phyloP scores from a whole-genome alignment of 2,797 vertebrate species.

The Acestrorhynchus altus region DNA sequence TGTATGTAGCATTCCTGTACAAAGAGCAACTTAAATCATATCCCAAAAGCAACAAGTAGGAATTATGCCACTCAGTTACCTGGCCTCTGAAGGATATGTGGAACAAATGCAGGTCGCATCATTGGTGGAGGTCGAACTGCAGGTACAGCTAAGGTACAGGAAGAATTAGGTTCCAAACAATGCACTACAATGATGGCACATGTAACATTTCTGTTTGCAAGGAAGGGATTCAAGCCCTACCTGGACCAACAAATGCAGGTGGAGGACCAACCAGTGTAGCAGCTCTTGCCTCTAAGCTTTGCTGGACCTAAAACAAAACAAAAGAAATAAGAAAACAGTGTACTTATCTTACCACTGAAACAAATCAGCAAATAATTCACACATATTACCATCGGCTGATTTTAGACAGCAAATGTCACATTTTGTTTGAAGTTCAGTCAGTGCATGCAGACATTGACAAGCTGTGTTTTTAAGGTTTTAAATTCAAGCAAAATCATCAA shows the following conservation, averaged over 20 bases:
- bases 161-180: background rate
- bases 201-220: background rate
- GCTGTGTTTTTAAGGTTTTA: too few species aligned
- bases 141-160: constrained; percentile 72
- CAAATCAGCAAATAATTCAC: background rate
- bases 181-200: background rate
- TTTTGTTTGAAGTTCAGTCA: background rate
- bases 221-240: constrained; percentile 55
- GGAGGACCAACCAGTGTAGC: constrained; percentile 85
- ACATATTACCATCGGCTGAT: background rate
- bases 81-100: constrained; percentile 90
- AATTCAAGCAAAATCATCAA: too few species aligned
- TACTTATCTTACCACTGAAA: background rate
- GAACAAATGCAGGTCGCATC: constrained; percentile 90
- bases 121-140: constrained; percentile 81
- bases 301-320: constrained; percentile 83
- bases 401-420: background rate
- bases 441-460: background rate
- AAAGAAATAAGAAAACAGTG: background rate
- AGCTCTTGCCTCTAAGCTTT: constrained; percentile 90
- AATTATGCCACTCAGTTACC: constrained; percentile 68
- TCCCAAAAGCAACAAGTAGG: background rate
- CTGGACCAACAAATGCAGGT: constrained; percentile 84
- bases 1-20: background rate
- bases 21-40: background rate